These are phyloP conservation scores for Eumeta japonica DNA, from an alignment of 1,140 invertebrate genomes.

Conservation along the genomic window DNA sequence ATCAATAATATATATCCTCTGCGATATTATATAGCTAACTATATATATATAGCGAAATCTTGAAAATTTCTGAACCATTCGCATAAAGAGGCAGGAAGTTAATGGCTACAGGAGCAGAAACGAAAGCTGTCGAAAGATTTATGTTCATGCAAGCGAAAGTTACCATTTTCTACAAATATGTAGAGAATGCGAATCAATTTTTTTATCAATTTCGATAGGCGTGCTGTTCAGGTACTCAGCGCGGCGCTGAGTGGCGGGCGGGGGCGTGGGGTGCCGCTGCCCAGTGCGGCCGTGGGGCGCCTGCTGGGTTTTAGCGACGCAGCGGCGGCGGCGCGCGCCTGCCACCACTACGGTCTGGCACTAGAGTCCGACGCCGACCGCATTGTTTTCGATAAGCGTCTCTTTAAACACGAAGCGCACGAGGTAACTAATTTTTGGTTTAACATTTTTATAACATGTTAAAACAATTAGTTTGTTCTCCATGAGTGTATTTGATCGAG, in stretches of 20 bases:
- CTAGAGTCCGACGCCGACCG: slow-evolving; percentile 14
- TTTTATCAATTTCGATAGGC: slow-evolving; percentile 38
- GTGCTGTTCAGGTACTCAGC: slow-evolving; percentile 55
- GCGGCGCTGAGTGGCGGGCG: slow-evolving; percentile 58
- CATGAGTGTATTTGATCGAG: too few species aligned
- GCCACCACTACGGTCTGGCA: slow-evolving; percentile 30
- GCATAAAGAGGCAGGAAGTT: too few species aligned
- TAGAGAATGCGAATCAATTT: slow-evolving; percentile 5
- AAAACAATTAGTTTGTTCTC: too few species aligned
- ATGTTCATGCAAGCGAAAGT: too few species aligned
- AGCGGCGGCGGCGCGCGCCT: slow-evolving; percentile 18
- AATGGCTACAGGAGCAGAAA: too few species aligned
- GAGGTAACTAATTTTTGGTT: slow-evolving; percentile 5
- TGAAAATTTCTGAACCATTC: too few species aligned
- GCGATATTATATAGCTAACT: too few species aligned
- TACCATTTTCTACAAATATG: slow-evolving; percentile 7
- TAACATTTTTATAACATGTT: too few species aligned
- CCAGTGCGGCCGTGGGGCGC: slow-evolving; percentile 25
- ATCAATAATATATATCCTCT: too few species aligned
- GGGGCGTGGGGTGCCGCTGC: slow-evolving; percentile 54
- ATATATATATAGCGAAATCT: too few species aligned
- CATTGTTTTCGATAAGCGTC: slow-evolving; percentile 32
- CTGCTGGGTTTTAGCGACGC: slow-evolving; percentile 30
- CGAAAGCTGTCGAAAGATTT: background rate
- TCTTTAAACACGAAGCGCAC: slow-evolving; percentile 22